phyloP scores from a whole-genome alignment of 1,140 invertebrate species.

The Coptotermes formosanus region DNA sequence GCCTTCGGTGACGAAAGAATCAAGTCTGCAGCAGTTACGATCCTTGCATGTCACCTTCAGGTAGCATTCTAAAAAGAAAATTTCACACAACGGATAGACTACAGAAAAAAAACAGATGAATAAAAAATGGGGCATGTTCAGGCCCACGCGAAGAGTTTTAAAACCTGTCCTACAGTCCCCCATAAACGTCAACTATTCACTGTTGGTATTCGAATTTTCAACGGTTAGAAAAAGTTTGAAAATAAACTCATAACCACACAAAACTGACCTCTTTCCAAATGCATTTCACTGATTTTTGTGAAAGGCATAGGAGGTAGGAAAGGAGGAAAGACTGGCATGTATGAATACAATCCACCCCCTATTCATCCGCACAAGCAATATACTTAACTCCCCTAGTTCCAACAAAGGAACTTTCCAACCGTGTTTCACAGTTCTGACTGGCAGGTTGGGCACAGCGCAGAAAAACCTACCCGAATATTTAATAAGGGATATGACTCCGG shows the following conservation, averaged over 20 bases:
- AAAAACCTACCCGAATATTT: slow-evolving; percentile 16
- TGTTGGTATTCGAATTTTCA: background rate
- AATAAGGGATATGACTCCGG: slow-evolving; percentile 5
- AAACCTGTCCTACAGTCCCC: background rate
- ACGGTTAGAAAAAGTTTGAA: background rate
- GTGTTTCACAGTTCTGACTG: background rate
- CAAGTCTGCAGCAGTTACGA: no score
- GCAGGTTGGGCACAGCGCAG: background rate
- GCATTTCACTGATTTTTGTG: background rate
- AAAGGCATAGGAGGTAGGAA: background rate
- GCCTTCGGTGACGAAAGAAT: no score
- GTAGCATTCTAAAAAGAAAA: no score
- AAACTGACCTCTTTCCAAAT: background rate
- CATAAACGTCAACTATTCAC: background rate
- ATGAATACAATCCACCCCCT: slow-evolving; percentile 5
- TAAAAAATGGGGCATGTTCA: no score
- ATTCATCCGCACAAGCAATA: background rate
- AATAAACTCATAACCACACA: slow-evolving; percentile 1
- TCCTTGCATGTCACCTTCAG: no score
- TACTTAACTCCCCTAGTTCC: background rate
- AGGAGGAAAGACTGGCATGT: background rate
- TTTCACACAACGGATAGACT: no score
- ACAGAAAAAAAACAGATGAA: no score
- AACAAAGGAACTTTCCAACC: slow-evolving; percentile 11
- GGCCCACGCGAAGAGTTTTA: no score